Evolutionary conservation across 2,888 invertebrate genomes (phyloP).

Genomic region (Drosophila anomalata): DNA sequence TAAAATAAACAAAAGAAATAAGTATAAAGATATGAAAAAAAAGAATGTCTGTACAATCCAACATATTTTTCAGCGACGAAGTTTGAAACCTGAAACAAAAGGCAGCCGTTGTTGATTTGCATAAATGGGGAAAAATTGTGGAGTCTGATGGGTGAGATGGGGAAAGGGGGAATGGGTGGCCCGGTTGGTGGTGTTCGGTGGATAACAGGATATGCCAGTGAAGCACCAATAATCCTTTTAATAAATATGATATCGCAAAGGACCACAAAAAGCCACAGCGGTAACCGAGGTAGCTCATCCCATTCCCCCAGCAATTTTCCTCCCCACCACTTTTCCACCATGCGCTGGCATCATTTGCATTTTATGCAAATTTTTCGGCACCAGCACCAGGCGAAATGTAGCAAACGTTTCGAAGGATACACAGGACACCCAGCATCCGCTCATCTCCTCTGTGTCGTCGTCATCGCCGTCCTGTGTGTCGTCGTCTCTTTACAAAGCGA

Average conservation of each 20-base stretch:
- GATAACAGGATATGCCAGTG: constrained; percentile 81
- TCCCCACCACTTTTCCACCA: constrained; percentile 4
- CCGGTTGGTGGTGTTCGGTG: constrained; percentile 22
- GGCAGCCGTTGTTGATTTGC: constrained; percentile 74
- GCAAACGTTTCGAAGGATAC: constrained; percentile 67
- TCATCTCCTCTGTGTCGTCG: constrained; percentile 7
- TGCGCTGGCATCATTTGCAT: constrained; percentile 79
- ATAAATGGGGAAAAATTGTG: constrained; percentile 38
- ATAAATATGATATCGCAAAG: constrained; percentile 83
- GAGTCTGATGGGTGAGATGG: constrained; percentile 1
- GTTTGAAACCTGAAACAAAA: constrained; percentile 63
- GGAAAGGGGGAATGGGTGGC: constrained; percentile 2
- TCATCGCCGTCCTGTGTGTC: constrained; percentile 6
- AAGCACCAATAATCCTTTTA: constrained; percentile 83
- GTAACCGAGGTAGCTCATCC: constrained; percentile 45
- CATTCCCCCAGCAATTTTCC: constrained; percentile 15
- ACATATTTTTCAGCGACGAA: constrained; percentile 54
- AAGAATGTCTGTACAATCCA: constrained; percentile 36
- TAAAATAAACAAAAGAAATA: constrained; percentile 20
- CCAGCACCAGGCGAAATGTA: constrained; percentile 55
- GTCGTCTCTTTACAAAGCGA: constrained; percentile 67
- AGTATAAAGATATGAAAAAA: constrained; percentile 12
- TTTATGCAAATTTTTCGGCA: constrained; percentile 81
- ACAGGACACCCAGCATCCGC: constrained; percentile 41
- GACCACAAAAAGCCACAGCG: constrained; percentile 78